phyloP scores from a whole-genome alignment of 2,797 vertebrate species.

The Setipinna tenuifilis region DNA sequence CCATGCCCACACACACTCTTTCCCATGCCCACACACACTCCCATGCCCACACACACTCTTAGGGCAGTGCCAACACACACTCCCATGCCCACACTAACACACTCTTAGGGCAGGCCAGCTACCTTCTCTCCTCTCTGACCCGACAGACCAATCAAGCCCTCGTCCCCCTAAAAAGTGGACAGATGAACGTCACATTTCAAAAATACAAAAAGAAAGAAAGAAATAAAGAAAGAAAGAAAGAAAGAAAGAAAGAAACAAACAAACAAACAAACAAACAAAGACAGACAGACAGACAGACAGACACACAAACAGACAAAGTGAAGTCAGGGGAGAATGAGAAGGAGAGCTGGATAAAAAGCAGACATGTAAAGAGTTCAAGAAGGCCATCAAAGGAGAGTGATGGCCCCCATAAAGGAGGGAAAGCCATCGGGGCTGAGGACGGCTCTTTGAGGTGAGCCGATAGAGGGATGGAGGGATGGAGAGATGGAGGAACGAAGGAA shows the following conservation, averaged over 20 bases:
- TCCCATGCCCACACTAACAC: slow-evolving; percentile 44
- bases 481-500: too few relatives aligned
- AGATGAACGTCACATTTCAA: slow-evolving; percentile 49
- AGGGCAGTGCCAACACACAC: neutral
- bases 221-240: neutral
- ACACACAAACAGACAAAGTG: neutral
- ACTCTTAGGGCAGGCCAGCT: slow-evolving; percentile 32
- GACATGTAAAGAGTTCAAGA: neutral
- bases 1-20: neutral
- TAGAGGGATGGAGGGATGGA: neutral
- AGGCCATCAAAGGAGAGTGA: too few relatives aligned
- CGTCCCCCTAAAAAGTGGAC: slow-evolving; percentile 63
- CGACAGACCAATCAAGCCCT: slow-evolving; percentile 60
- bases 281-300: neutral
- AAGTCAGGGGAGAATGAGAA: neutral
- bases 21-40: neutral
- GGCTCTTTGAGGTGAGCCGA: neutral
- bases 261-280: neutral
- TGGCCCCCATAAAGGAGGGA: neutral
- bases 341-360: neutral
- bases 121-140: slow-evolving; percentile 68
- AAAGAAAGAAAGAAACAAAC: neutral
- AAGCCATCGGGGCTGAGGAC: neutral
- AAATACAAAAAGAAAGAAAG: neutral
- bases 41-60: neutral